Evolutionary conservation across 2,797 vertebrate species (phyloP).

Genomic region (Rhynchotus rufescens): DNA sequence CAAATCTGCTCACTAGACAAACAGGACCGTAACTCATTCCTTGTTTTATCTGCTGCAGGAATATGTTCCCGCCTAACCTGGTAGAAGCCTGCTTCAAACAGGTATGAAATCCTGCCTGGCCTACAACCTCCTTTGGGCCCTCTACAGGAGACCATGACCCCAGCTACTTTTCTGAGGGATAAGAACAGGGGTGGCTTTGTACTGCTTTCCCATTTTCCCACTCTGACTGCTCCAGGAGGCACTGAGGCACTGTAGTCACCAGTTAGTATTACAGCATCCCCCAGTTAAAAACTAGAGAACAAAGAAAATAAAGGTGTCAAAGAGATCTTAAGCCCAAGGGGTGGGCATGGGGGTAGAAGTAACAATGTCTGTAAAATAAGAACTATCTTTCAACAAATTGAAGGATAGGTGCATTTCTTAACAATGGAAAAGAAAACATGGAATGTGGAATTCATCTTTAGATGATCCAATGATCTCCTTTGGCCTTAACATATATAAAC

Average conservation of each 20-base stretch:
- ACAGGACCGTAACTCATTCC: neutral
- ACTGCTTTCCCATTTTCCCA: neutral
- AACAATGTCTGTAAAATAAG: neutral
- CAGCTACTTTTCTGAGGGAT: neutral
- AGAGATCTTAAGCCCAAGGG: neutral
- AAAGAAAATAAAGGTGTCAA: neutral
- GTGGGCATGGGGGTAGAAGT: neutral
- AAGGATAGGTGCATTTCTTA: neutral
- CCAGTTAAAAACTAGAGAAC: neutral
- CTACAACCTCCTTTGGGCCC: fast-evolving
- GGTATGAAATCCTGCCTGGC: conserved; percentile 79
- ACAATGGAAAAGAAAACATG: too few relatives aligned
- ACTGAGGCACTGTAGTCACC: neutral
- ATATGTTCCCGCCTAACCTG: conserved; percentile 98
- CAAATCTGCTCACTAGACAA: neutral
- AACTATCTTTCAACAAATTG: neutral
- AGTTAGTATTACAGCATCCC: neutral
- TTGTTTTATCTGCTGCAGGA: conserved; percentile 82
- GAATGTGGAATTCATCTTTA: neutral
- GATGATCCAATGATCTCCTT: neutral
- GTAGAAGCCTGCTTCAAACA: conserved; percentile 98
- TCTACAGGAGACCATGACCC: neutral
- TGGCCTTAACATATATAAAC: neutral
- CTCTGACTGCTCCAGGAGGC: neutral
- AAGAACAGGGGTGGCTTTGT: neutral